Conservation (phyloP, 2,113 vertebrate species). For the Perca flavescens region DNA sequence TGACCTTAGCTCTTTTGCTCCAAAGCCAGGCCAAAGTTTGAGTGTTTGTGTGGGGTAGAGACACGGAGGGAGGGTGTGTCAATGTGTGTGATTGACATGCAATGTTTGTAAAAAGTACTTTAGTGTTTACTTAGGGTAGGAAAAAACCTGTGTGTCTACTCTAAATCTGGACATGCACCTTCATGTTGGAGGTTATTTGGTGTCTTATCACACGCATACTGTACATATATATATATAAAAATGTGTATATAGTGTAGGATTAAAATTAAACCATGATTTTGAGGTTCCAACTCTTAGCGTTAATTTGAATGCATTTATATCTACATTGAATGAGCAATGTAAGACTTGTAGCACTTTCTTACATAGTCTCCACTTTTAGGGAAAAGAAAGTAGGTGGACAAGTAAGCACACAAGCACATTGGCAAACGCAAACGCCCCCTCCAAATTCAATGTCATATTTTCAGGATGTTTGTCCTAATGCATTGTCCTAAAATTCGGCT, state of each 20-base stretch:
- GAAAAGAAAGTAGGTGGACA: too few species aligned
- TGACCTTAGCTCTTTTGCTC: slow-evolving; percentile 60
- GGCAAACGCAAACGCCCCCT: too few species aligned
- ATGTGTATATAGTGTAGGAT: neutral
- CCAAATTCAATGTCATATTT: too few species aligned
- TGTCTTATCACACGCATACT: neutral
- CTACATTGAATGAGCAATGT: neutral
- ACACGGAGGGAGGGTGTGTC: slow-evolving; percentile 6
- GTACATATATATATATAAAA: too few species aligned
- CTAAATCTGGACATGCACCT: slow-evolving; percentile 39
- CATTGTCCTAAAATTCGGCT: too few species aligned
- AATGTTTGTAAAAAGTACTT: slow-evolving; percentile 45
- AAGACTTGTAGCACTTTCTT: neutral
- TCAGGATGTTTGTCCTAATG: too few species aligned
- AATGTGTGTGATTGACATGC: slow-evolving; percentile 56
- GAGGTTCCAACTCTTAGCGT: neutral
- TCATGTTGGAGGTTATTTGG: slow-evolving; percentile 29
- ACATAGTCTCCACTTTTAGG: neutral
- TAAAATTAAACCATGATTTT: neutral
- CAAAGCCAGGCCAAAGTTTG: slow-evolving; percentile 15
- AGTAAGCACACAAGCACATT: too few species aligned
- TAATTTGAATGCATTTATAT: neutral
- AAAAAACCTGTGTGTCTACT: slow-evolving; percentile 53
- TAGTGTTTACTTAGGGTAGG: slow-evolving; percentile 42
- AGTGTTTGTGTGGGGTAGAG: slow-evolving; percentile 22